Conservation (phyloP, 2,888 invertebrate genomes). For the Drosophila pseudotalamancana region DNA sequence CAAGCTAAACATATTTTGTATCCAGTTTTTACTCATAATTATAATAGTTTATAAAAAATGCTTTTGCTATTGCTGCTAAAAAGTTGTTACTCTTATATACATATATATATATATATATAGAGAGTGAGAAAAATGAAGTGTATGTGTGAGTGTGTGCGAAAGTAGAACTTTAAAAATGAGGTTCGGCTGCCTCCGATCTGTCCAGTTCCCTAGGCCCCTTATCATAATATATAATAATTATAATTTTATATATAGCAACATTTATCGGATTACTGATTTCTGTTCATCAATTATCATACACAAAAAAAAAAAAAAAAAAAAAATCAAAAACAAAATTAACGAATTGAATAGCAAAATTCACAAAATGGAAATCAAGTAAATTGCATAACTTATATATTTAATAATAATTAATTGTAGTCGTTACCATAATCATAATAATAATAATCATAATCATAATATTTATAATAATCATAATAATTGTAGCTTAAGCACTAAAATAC, state of each 20-base stretch:
- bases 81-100: conserved; percentile 53
- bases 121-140: conserved; percentile 22
- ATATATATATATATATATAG: conserved; percentile 34
- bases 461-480: conserved; percentile 63
- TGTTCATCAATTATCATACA: conserved; percentile 28
- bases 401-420: conserved; percentile 60
- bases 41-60: conserved; percentile 71
- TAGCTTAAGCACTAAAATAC: conserved; percentile 71
- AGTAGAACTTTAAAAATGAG: conserved; percentile 31
- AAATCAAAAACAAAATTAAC: conserved; percentile 14
- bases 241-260: conserved; percentile 48
- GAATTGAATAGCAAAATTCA: conserved; percentile 36
- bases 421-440: conserved; percentile 41
- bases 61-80: conserved; percentile 60
- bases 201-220: conserved; percentile 37
- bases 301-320: conserved; percentile 7
- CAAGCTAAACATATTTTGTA: conserved; percentile 68
- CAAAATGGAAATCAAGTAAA: conserved; percentile 31
- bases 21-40: conserved; percentile 65
- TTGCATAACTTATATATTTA: conserved; percentile 78
- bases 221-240: conserved; percentile 30
- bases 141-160: conserved; percentile 24
- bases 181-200: conserved; percentile 25
- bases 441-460: conserved; percentile 35
- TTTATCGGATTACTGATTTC: conserved; percentile 26